Base-by-base conservation (phyloP, 2,113 vertebrate genomes). In the Arvicanthis niloticus region DNA sequence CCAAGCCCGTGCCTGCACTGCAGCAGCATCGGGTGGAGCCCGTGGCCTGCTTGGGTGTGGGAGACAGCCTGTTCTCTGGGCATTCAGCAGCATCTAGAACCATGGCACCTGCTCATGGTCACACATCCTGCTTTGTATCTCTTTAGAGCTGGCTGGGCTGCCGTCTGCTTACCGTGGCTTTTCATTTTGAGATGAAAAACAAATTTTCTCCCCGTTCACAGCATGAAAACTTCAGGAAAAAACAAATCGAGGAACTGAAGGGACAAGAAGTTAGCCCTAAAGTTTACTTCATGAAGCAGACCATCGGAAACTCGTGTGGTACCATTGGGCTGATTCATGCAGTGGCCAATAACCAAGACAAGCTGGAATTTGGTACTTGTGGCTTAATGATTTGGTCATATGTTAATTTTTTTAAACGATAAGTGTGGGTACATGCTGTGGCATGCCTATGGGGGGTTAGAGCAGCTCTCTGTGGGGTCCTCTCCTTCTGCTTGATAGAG, bases 231-330 rank as follows among this genome's bases (percentile, higher is more conserved):
- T 99, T 99, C 98, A 99, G 99, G 92, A 97, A 99, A 97, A 98
- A 99, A 82, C 99, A 99, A 98, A 98, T 98, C 2, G 99, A 99
- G 96, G 99, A 99, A 89, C 98, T 99, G 94, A 98, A 98, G 85
- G 98, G 97, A 15, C 98, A 99, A 91, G 98, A 98, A 95, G 94
- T 98, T 16, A 98, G 97, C 68, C 97, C 99, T 34, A 99, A 99
- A 45, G 98, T 99, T 22, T 99, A 99, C 98, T 99, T 99, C 97
- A 96, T 99, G 98, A 99, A 99, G 97, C 99, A 99, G 98, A 99
- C 99, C 0, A 98, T 99, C 13, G 98, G 98, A 62, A 99, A 99
- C 98, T 99, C 99, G 19, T 99, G 99, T 84, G 99, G 99, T 6
- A 99, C 99, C 24, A 98, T 99, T 4, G 99, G 99, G 13, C 98